Evolutionary conservation across 2,888 invertebrate genomes (phyloP).

Genomic region (Lymantria monacha): DNA sequence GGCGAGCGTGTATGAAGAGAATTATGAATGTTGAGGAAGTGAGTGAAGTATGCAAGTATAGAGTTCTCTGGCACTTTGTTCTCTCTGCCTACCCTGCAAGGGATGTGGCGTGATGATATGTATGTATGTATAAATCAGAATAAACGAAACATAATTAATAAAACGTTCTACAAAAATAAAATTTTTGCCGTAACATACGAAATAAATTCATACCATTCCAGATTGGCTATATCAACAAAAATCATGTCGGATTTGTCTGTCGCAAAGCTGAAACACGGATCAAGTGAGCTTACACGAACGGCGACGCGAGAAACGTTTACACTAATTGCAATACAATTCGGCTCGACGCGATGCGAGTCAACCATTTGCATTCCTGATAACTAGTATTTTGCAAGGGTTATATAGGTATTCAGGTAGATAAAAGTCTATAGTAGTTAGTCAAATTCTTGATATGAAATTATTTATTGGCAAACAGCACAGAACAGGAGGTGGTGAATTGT

Average conservation of each 20-base stretch:
- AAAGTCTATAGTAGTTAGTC: not conserved
- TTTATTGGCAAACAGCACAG: not conserved
- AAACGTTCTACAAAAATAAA: too few relatives aligned
- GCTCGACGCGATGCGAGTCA: slow-evolving; percentile 24
- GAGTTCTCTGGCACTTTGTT: too few relatives aligned
- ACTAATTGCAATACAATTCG: slow-evolving; percentile 75
- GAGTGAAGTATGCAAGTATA: too few relatives aligned
- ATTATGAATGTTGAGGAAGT: too few relatives aligned
- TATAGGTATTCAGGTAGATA: slow-evolving; percentile 16
- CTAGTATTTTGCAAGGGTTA: slow-evolving; percentile 27
- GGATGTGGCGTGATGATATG: too few relatives aligned
- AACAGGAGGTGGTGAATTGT: not conserved
- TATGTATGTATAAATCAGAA: too few relatives aligned
- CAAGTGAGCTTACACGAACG: slow-evolving; percentile 64
- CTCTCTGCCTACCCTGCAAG: too few relatives aligned
- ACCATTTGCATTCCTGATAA: slow-evolving; percentile 40
- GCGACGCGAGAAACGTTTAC: slow-evolving; percentile 60
- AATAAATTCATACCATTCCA: slow-evolving; percentile 14
- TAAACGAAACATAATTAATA: too few relatives aligned
- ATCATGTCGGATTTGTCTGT: slow-evolving; percentile 65
- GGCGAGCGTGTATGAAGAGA: too few relatives aligned
- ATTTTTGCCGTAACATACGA: too few relatives aligned
- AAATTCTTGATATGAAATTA: not conserved
- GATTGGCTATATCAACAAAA: slow-evolving; percentile 28
- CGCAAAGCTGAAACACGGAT: slow-evolving; percentile 71